Conservation (phyloP, 2,888 invertebrate genomes). For the Cheilosia variabilis region DNA sequence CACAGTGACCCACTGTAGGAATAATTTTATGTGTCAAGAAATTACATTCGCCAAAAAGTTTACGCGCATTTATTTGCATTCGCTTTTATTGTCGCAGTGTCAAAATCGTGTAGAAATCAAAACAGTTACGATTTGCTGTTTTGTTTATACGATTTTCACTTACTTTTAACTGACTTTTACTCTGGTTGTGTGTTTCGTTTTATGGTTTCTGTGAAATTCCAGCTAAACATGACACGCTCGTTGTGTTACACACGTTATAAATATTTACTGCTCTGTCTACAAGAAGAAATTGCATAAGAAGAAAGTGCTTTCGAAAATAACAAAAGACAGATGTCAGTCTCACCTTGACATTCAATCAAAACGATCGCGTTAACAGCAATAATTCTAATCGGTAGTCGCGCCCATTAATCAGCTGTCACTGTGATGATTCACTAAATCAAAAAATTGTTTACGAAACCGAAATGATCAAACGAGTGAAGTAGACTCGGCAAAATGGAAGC, state of each 20-base stretch:
- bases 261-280: conserved; percentile 7
- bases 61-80: background rate
- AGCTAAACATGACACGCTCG: background rate
- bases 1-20: conserved; percentile 11
- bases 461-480: background rate
- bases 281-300: background rate
- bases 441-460: background rate
- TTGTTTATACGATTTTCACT: conserved; percentile 4
- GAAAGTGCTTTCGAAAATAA: background rate
- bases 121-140: background rate
- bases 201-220: background rate
- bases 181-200: background rate
- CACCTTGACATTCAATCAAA: conserved; percentile 17
- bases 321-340: background rate
- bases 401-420: conserved; percentile 21
- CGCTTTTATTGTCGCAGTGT: conserved; percentile 6
- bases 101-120: conserved; percentile 9
- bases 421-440: conserved; percentile 15
- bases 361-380: background rate
- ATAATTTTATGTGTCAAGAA: background rate
- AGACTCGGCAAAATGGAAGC: conserved; percentile 6
- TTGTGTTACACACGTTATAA: background rate
- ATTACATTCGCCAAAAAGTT: background rate
- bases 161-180: conserved; percentile 12
- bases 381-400: conserved; percentile 1